Conservation (phyloP, 2,113 vertebrate genomes). For the Anhinga anhinga region DNA sequence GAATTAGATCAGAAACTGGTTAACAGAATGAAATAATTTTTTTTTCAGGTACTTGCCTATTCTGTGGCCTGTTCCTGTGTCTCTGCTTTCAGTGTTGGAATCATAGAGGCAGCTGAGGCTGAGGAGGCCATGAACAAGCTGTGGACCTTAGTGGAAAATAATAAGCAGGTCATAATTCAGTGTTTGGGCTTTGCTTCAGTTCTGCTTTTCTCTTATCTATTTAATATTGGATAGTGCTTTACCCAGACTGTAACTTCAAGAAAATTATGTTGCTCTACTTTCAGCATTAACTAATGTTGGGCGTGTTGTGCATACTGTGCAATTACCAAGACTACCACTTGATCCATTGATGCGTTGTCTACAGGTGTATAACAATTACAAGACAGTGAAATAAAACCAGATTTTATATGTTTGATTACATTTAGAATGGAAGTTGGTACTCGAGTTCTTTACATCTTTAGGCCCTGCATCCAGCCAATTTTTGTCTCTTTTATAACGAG, state of each 20-base stretch:
- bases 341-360: background rate
- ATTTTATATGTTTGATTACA: background rate
- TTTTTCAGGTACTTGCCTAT: conserved; percentile 86
- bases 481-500: background rate
- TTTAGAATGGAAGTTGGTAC: background rate
- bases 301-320: fast-evolving
- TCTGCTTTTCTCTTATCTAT: background rate
- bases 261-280: background rate
- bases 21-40: background rate
- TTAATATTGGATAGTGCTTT: background rate
- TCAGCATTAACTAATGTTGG: background rate
- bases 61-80: conserved; percentile 84
- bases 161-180: conserved; percentile 83
- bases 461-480: background rate
- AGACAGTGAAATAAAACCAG: background rate
- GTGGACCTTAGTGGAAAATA: conserved; percentile 82
- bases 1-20: background rate
- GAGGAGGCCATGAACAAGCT: conserved; percentile 86
- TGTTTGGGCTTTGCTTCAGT: background rate
- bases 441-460: background rate
- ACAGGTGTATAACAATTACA: background rate
- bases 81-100: conserved; percentile 84
- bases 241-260: background rate
- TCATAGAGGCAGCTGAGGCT: conserved; percentile 82
- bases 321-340: background rate